Evolutionary conservation across 2,888 invertebrate genomes (phyloP).

Genomic region (Molanna angustata): DNA sequence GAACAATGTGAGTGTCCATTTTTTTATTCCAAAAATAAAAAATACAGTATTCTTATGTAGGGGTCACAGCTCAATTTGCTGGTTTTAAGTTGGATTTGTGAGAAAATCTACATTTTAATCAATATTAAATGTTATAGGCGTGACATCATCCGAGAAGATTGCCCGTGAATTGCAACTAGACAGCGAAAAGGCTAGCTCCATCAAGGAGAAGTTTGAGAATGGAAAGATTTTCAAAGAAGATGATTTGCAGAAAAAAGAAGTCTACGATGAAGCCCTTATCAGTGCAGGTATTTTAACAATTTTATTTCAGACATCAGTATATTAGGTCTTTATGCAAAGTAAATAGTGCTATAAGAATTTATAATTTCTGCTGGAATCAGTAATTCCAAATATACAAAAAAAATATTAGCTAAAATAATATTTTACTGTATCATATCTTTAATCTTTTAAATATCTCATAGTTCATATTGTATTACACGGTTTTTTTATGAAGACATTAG

Average conservation of each 20-base stretch:
- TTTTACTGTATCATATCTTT: too few relatives aligned
- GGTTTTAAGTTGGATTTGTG: neutral
- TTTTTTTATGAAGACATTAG: too few relatives aligned
- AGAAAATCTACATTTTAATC: neutral
- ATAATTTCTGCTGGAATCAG: too few relatives aligned
- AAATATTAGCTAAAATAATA: too few relatives aligned
- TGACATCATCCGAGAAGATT: slow-evolving; percentile 56
- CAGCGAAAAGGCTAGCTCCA: slow-evolving; percentile 59
- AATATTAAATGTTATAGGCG: slow-evolving; percentile 38
- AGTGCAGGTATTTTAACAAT: slow-evolving; percentile 63
- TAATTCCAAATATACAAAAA: too few relatives aligned
- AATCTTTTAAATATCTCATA: too few relatives aligned
- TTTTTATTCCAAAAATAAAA: too few relatives aligned
- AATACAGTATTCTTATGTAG: too few relatives aligned
- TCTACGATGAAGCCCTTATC: slow-evolving; percentile 74
- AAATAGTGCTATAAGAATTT: too few relatives aligned
- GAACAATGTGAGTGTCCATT: slow-evolving; percentile 53
- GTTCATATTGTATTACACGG: too few relatives aligned
- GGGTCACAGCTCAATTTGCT: too few relatives aligned
- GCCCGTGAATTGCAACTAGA: slow-evolving; percentile 55
- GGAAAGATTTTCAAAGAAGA: slow-evolving; percentile 71
- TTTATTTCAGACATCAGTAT: neutral
- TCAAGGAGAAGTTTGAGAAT: slow-evolving; percentile 79
- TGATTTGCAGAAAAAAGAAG: slow-evolving; percentile 54
- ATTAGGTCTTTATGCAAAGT: too few relatives aligned